Base-by-base conservation (phyloP, 37 sponge, comb jelly and placozoan genomes). In the Tethya wilhelma region DNA sequence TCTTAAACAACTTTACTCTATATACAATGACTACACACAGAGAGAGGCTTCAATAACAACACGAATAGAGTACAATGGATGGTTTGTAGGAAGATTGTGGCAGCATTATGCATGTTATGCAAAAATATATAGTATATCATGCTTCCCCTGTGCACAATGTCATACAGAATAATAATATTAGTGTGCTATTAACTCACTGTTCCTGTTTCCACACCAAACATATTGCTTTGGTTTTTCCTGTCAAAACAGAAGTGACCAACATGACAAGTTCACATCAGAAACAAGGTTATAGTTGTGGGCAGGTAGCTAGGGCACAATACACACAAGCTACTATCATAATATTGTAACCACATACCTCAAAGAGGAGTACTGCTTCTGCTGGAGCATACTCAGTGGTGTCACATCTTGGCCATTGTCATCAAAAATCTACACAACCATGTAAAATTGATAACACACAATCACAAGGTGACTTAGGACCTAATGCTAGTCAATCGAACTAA, bases 361-460 rank as follows among this genome's bases (percentile, higher is more conserved):
- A n/a, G n/a, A n/a, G n/a, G n/a, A n/a, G n/a, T n/a, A n/a, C n/a
- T n/a, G n/a, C n/a, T n/a, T n/a, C n/a, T n/a, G n/a, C n/a, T n/a
- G n/a, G n/a, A n/a, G n/a, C n/a, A 93, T 59, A 36, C 79, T 79
- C 30, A 64, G 82, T 1, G 96, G 96, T 37, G 96, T 95, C 17
- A 95, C 96, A 59, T 95, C 96, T 20, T 65, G 44, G 6, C 96
- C 96, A 65, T 86, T 53, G 2, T 91, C 93, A 84, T 95, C 93
- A 56, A 77, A 40, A 30, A 95, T 79, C 96, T 91, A 46, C 26
- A 71, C 14, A 57, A 42, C 38, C 39, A 2, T 44, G 38, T 28
- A 74, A 5, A 49, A 32, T 4, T 6, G 70, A 2, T 2, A 8
- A 6, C 20, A 42, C 30, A 32, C 43, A 22, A 32, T 2, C 20